Evolutionary conservation across 2,888 invertebrate species (phyloP).

Genomic region (Vannuccia rotundouncinata): DNA sequence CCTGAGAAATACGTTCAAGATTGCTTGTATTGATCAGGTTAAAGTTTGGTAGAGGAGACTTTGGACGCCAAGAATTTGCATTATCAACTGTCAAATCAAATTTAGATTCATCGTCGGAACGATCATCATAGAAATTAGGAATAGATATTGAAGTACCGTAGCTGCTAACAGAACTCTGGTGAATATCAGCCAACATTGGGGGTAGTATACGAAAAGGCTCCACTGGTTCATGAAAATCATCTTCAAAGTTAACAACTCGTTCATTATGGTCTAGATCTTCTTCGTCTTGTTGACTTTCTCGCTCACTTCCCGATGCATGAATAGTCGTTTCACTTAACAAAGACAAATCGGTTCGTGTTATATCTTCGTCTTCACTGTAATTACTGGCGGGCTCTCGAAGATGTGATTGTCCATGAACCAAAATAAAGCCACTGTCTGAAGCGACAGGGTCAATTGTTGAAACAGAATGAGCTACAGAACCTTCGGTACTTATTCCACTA

Average conservation of each 20-base stretch:
- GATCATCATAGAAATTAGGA: slow-evolving; percentile 4
- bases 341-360: slow-evolving; percentile 2
- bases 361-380: background rate
- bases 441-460: background rate
- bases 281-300: slow-evolving; percentile 19
- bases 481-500: background rate
- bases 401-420: background rate
- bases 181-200: background rate
- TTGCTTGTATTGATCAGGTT: background rate
- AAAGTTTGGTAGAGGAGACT: background rate
- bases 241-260: background rate
- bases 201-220: background rate
- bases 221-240: background rate
- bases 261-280: background rate
- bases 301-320: background rate
- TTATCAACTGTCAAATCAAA: slow-evolving; percentile 6
- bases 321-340: background rate
- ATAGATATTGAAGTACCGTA: slow-evolving; percentile 5
- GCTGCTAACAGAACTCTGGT: background rate
- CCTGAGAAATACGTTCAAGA: background rate
- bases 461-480: background rate
- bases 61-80: background rate
- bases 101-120: slow-evolving; percentile 1
- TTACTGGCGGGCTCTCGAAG: background rate
- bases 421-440: slow-evolving; percentile 22